Evolutionary conservation across 2,113 vertebrate genomes (phyloP), one percentile per base, ranked within the genome.

Genomic region (Mormyrus iriodes): DNA sequence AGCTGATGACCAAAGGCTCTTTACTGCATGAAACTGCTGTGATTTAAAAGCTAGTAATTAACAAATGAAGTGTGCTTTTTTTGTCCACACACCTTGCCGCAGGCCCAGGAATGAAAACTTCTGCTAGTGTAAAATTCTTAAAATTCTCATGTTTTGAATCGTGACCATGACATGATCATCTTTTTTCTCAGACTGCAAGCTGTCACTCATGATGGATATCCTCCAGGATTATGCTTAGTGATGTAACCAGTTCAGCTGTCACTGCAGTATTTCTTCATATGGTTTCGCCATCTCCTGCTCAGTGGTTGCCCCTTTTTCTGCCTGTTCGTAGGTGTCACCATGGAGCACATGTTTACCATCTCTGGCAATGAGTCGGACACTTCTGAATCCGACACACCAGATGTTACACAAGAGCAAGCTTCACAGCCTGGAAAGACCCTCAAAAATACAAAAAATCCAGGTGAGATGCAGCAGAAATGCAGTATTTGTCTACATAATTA

Each of bases 291-390:
- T 8, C 39, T 4, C 24, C 39, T 24, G 13, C n/a, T 86, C 39
- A 46, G 3, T 48, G 24, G 82, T 17, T 84, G 17, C 44, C 12
- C 55, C 49, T 61, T 89, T 6, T 42, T 82, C 39, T 69, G 17
- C n/a, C 21, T 84, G 51, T 79, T 85, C 88, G 0, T 91, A 96
- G 95, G 94, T 94, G 93, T 92, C 90, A 92, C 90, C 76, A 96
- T 96, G 96, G 94, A 92, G 39, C 87, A 94, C 35, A 92, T 93
- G 15, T 96, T 96, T 90, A 91, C 55, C 0, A 93, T 96, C 86
- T 96, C 95, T 17, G 95, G 95, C 94, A 93, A 90, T 10, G 96
- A 96, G 0, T 96, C 95, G 5, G 96, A 96, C 1, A n/a, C 93
- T 0, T 94, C 95, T 0, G 94, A 93, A 86, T 86, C 85, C 15